Conservation (phyloP, 1,140 invertebrate genomes). For the Drosophila kikkawai region DNA sequence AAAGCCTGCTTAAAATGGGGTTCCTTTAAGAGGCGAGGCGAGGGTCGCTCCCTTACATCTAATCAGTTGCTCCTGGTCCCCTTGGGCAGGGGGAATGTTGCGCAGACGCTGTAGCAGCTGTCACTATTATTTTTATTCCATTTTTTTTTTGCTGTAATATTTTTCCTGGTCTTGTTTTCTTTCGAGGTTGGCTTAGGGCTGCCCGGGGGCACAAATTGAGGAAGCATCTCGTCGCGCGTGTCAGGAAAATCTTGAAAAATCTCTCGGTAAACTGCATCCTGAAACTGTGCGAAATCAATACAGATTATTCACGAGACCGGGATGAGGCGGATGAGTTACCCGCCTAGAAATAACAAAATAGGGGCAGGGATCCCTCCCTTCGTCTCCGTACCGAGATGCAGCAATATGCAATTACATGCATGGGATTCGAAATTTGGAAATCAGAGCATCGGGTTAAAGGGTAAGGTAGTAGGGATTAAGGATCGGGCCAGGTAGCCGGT, state of each 20-base stretch:
- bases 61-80: slow-evolving; percentile 42
- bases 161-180: slow-evolving; percentile 26
- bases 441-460: slow-evolving; percentile 44
- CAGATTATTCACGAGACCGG: slow-evolving; percentile 56
- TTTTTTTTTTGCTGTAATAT: not conserved
- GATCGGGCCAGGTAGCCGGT: slow-evolving; percentile 18
- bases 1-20: slow-evolving; percentile 21
- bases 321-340: slow-evolving; percentile 35
- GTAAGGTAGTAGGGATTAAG: slow-evolving; percentile 7
- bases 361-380: slow-evolving; percentile 1
- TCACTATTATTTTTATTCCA: slow-evolving; percentile 41
- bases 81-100: not conserved
- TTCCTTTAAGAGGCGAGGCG: not conserved
- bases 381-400: slow-evolving; percentile 32
- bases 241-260: slow-evolving; percentile 47
- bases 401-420: slow-evolving; percentile 78
- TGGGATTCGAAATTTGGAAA: slow-evolving; percentile 68
- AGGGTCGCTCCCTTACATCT: slow-evolving; percentile 58
- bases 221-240: slow-evolving; percentile 50
- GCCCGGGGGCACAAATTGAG: slow-evolving; percentile 9
- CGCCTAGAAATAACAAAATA: slow-evolving; percentile 3
- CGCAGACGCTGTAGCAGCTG: slow-evolving; percentile 61
- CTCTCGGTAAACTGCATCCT: slow-evolving; percentile 30
- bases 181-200: slow-evolving; percentile 17
- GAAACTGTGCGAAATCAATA: slow-evolving; percentile 58